Percentiles rank a stretch among this genome's conserved stretches.
Conservation (phyloP, 2,113 vertebrate genomes). For the Gopherus evgoodei region DNA sequence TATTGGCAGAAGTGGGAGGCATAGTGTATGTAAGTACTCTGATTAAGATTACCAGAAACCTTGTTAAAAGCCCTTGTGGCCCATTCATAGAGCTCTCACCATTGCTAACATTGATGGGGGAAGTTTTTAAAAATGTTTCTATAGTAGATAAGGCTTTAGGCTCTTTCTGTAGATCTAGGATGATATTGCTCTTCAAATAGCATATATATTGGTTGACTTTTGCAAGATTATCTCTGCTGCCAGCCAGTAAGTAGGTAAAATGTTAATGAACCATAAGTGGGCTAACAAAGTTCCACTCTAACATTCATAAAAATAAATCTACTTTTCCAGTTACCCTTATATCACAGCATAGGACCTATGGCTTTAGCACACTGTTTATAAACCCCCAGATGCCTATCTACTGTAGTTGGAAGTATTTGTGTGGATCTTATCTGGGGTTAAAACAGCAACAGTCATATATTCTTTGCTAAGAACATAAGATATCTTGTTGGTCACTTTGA, state of each 20-base stretch:
- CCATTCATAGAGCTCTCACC: too few relatives aligned
- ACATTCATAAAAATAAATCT: neutral
- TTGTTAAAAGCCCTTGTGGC: too few relatives aligned
- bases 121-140: neutral
- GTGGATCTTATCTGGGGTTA: neutral
- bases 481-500: neutral
- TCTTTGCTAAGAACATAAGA: neutral
- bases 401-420: neutral
- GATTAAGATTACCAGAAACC: too few relatives aligned
- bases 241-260: fast-evolving
- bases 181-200: fast-evolving
- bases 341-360: neutral
- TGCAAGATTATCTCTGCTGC: neutral
- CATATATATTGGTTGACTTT: fast-evolving
- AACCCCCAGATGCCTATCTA: neutral
- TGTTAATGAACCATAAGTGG: neutral
- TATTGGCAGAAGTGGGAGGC: too few relatives aligned
- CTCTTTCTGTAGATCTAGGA: neutral
- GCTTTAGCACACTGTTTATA: fast-evolving
- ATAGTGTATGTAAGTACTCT: too few relatives aligned
- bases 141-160: neutral
- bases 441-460: fast-evolving
- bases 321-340: neutral
- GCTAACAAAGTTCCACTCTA: neutral
- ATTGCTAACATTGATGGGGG: too few relatives aligned